phyloP scores from a whole-genome alignment of 2,113 vertebrate genomes.

The Procavia capensis region DNA sequence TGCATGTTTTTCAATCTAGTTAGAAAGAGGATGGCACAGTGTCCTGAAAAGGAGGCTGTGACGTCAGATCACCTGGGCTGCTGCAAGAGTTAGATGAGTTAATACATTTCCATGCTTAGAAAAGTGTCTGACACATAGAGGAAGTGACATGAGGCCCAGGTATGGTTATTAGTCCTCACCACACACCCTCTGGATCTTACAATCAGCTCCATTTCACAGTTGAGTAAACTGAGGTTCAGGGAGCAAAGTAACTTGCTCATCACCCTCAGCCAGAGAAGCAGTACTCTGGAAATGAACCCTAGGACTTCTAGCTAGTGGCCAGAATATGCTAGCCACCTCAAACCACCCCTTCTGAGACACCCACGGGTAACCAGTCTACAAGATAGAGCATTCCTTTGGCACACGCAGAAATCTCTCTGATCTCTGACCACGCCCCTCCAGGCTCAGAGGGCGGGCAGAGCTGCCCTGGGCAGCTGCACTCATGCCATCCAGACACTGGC shows the following conservation, averaged over 20 bases:
- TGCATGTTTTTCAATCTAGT: neutral
- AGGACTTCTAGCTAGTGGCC: neutral
- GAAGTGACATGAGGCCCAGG: accelerated
- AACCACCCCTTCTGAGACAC: neutral
- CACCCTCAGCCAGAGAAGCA: neutral
- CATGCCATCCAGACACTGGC: neutral
- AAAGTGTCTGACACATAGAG: neutral
- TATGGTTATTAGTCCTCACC: too few species aligned
- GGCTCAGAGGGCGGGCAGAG: neutral
- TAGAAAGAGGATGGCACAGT: neutral
- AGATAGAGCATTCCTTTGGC: neutral
- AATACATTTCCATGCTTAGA: neutral
- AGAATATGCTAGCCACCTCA: neutral
- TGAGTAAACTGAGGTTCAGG: neutral
- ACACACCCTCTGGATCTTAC: neutral
- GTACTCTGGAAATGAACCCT: too few species aligned
- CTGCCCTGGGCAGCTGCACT: accelerated
- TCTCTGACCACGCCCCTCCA: accelerated
- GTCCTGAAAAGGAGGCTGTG: too few species aligned
- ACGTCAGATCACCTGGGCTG: neutral
- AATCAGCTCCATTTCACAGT: neutral
- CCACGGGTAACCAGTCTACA: neutral
- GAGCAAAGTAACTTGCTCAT: neutral
- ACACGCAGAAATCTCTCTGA: accelerated
- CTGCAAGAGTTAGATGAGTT: neutral